These are phyloP conservation scores for Hormaphis cornu DNA, from an alignment of 1,140 invertebrate genomes.

Conservation along the genomic window DNA sequence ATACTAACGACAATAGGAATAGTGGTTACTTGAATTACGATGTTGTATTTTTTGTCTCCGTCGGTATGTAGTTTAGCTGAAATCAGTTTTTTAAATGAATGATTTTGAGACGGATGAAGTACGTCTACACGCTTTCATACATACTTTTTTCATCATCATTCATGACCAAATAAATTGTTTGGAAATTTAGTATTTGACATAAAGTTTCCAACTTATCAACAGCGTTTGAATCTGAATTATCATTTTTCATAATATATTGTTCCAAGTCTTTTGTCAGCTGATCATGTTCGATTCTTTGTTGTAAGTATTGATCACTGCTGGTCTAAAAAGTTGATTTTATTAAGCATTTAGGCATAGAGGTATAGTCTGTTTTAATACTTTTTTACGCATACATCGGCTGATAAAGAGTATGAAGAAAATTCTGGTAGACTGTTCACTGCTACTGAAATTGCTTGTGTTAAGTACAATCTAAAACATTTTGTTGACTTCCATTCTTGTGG, in stretches of 20 bases:
- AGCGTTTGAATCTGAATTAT: not conserved
- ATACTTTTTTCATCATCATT: not conserved
- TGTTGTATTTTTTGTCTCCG: not conserved
- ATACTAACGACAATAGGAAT: not conserved
- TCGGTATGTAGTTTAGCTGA: not conserved
- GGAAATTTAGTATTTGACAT: not conserved
- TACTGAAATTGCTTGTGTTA: not conserved
- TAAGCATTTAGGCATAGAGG: not conserved
- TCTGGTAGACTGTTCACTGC: not conserved
- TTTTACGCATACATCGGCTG: not conserved
- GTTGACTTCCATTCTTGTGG: not conserved
- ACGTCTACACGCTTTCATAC: not conserved
- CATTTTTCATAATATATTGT: not conserved
- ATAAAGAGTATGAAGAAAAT: not conserved
- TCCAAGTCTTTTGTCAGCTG: not conserved
- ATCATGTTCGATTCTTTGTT: not conserved
- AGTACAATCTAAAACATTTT: not conserved
- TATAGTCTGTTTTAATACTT: not conserved
- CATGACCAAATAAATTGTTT: not conserved
- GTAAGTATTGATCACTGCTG: not conserved
- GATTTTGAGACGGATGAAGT: not conserved
- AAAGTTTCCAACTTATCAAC: not conserved
- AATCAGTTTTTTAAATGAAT: not conserved
- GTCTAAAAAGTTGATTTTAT: not conserved
- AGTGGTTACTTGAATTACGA: slow-evolving; percentile 9